These are phyloP conservation scores for Beaufortia kweichowensis DNA, from an alignment of 2,113 vertebrate genomes.

Conservation along the genomic window DNA sequence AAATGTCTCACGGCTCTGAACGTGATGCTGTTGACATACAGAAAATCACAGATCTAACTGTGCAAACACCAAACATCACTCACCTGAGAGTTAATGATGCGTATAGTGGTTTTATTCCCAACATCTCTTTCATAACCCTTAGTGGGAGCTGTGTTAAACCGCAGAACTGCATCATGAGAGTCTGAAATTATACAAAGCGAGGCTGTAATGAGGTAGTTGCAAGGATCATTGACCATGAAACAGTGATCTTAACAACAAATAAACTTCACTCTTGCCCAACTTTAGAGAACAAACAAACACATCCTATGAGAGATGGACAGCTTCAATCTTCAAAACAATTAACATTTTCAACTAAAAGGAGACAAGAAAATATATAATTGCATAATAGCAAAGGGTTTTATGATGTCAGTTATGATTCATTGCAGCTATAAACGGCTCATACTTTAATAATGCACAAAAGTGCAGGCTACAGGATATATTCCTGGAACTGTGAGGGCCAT, in stretches of 20 bases:
- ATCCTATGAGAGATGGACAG: not conserved
- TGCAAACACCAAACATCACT: constrained; percentile 47
- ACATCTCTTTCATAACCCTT: constrained; percentile 92
- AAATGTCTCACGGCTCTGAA: not conserved
- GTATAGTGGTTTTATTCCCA: constrained; percentile 93
- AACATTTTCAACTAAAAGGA: too few species aligned
- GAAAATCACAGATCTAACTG: not conserved
- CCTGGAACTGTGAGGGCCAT: not conserved
- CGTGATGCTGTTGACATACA: not conserved
- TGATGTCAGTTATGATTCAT: too few species aligned
- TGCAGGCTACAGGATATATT: not conserved
- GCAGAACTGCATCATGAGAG: constrained; percentile 91
- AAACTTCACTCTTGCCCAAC: not conserved
- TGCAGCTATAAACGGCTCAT: too few species aligned
- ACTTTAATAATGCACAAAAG: not conserved
- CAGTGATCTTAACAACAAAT: not conserved
- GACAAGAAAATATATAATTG: too few species aligned
- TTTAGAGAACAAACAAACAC: not conserved
- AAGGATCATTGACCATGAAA: not conserved
- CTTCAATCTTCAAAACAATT: too few species aligned
- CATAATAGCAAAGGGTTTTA: too few species aligned
- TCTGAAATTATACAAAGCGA: constrained; percentile 72
- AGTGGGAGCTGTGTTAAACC: constrained; percentile 96
- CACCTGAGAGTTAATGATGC: constrained; percentile 98
- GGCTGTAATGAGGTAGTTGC: not conserved